phyloP scores from a whole-genome alignment of 1,140 invertebrate genomes.

The Drosophila tristis region DNA sequence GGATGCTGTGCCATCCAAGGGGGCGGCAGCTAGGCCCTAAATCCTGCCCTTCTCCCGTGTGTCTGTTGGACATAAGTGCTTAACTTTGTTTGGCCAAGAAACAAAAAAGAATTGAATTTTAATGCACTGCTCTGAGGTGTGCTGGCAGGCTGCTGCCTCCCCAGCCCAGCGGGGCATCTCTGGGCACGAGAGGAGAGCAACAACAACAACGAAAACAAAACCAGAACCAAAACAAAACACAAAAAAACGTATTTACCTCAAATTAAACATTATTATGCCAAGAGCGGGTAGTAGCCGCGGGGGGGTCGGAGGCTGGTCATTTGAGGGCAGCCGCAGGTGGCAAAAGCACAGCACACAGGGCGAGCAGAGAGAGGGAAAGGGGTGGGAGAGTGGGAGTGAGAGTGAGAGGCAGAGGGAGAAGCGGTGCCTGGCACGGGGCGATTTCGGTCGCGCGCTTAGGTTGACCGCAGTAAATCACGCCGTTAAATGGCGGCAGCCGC shows the following conservation, averaged over 20 bases:
- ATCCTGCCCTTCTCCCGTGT: neutral
- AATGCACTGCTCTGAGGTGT: slow-evolving; percentile 62
- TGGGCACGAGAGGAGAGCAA: neutral
- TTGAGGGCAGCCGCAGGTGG: slow-evolving; percentile 75
- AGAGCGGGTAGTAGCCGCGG: neutral
- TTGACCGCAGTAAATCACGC: slow-evolving; percentile 83
- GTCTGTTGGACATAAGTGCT: slow-evolving; percentile 33
- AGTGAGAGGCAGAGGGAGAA: neutral
- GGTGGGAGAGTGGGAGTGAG: neutral
- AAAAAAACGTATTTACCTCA: slow-evolving; percentile 82
- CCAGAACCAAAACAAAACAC: slow-evolving; percentile 31
- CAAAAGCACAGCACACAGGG: slow-evolving; percentile 16
- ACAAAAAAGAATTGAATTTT: slow-evolving; percentile 34
- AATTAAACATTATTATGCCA: slow-evolving; percentile 83
- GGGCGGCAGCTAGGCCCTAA: too few relatives aligned
- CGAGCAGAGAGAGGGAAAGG: neutral
- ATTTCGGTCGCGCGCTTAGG: slow-evolving; percentile 38
- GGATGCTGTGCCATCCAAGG: too few relatives aligned
- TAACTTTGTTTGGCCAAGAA: slow-evolving; percentile 44
- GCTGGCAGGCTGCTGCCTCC: neutral
- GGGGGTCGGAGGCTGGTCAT: slow-evolving; percentile 60
- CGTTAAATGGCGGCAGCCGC: slow-evolving; percentile 74
- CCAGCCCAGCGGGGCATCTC: slow-evolving; percentile 44
- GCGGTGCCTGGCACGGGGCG: neutral
- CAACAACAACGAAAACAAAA: slow-evolving; percentile 9